Base-by-base conservation (phyloP, 1,140 invertebrate species). In the Brachionus plicatilis region DNA sequence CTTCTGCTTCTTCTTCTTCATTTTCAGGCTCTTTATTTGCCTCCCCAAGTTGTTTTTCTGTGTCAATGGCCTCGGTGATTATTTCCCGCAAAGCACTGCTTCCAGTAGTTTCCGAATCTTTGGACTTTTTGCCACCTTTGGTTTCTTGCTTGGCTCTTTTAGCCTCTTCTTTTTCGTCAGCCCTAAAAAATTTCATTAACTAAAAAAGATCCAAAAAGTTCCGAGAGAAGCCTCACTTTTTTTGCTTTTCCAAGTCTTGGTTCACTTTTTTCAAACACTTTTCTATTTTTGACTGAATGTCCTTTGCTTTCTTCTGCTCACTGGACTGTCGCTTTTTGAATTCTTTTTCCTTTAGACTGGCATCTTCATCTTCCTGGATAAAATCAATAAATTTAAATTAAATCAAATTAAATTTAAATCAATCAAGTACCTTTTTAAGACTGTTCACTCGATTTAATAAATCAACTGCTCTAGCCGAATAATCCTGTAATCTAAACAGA, bases 1-100 rank as follows among this genome's bases (percentile, higher is more conserved):
- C 56, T 45, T 79, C 56, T 50, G 79, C 29, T 53, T 60, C 65
- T 86, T 60, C 65, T 86, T 76, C 50, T 17, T 85, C 33, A 11
- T 84, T 33, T 37, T 45, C 33, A 12, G 85, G 12, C 43, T 84
- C 75, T 24, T 65, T 66, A 37, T 75, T 47, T 83, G 68, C 37
- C 17, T 72, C 60, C 50, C 20, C 20, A 9, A n/a, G 11, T 78
- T 68, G 43, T 70, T 78, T 53, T 80, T 75, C 83, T 45, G n/a
- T 65, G 27, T 84, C 17, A 68, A 20, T 37, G 27, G 24, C 20
- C 20, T 41, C 29, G 17, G 24, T 65, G 8, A 60, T 24, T n/a
- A 33, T 80, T 27, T 80, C 75, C 6, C 66, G 68, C 11, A 37
- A 56, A 56, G 17, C 60, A 41, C 27, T 41, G 20, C 3, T 45